Evolutionary conservation across 2,888 invertebrate genomes (phyloP), one percentile per base, ranked within the genome.

Genomic region (Plagiodera versicolora): DNA sequence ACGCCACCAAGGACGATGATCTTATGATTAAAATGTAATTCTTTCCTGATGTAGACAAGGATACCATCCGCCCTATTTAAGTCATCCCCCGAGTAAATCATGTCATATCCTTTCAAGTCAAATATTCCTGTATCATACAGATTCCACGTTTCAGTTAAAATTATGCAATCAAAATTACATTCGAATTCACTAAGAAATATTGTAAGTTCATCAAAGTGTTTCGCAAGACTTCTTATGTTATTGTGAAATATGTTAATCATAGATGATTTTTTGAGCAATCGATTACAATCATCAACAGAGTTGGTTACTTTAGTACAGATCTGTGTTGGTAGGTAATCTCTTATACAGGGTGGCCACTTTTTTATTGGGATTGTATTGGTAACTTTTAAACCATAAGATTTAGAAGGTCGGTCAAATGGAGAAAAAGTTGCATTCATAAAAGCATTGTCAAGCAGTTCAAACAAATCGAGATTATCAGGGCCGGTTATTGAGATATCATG

Each of bases 121-220:
- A 10, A 51, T 51, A 51, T 51, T n/a, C 19, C 32, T 9, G 32
- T 30, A 32, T 50, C 50, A 9, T 17, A 30, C 6, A 50, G 3
- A 11, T 50, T 30, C 50, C 51, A 35, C 17, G 51, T 51, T 51
- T 51, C 51, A n/a, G 51, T 51, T 35, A 18, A 51, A 35, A 51
- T 51, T 17, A 19, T 17, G 51, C 32, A 51, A 35, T 51, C 51
- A 51, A 51, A 51, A 11, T 18, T 35, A 18, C 35, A 35, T 35
- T 35, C n/a, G 35, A 51, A 35, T 39, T 35, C 51, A 51, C 51
- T 51, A 11, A 39, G 51, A 2, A 51, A 35, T 35, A 51, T 51
- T 30, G 51, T 32, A 0, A 51, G 32, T 32, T 51, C 51, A 51
- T 51, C 16, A 18, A 30, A 49, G 30, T 50, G 50, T 28, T 50